A percentile compares a stretch with the other conserved stretches of the same genome.
Evolutionary conservation across 2,797 vertebrate species (phyloP).

Genomic region (Enteromius fasciolatus): DNA sequence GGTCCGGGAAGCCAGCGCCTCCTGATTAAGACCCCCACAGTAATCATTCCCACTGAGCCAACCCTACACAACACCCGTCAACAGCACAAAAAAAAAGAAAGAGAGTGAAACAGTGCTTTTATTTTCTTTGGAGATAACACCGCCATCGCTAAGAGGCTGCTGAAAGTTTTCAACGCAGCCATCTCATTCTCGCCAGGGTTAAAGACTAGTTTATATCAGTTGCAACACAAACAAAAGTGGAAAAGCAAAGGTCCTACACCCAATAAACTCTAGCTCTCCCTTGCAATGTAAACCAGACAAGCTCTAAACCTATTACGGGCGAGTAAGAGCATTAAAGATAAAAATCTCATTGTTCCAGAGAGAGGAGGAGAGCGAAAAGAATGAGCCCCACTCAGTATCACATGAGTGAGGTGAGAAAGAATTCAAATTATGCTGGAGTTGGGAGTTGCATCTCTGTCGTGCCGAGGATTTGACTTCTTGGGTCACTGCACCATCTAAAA

Average conservation of each 20-base stretch:
- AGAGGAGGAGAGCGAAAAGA: constrained; percentile 60
- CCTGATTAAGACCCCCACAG: constrained; percentile 90
- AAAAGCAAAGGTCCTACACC: constrained; percentile 74
- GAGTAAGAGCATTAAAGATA: constrained; percentile 76
- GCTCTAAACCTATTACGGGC: constrained; percentile 72
- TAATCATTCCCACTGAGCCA: constrained; percentile 89
- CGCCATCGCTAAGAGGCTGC: constrained; percentile 58
- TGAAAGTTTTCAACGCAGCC: constrained; percentile 67
- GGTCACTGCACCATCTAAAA: constrained; percentile 28
- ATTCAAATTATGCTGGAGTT: constrained; percentile 70
- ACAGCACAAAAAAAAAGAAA: constrained; percentile 65
- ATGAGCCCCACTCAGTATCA: constrained; percentile 64
- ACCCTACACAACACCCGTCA: constrained; percentile 74
- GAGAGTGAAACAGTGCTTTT: constrained; percentile 70
- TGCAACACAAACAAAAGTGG: constrained; percentile 71
- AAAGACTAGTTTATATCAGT: constrained; percentile 75
- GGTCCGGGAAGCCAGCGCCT: constrained; percentile 85
- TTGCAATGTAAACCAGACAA: constrained; percentile 74
- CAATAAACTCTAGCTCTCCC: constrained; percentile 77
- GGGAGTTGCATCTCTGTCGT: constrained; percentile 11
- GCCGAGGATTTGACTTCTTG: constrained; percentile 22
- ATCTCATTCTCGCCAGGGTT: constrained; percentile 74
- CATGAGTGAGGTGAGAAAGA: constrained; percentile 73
- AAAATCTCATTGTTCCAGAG: constrained; percentile 73
- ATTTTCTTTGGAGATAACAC: constrained; percentile 74